Percentiles rank a stretch among this genome's conserved stretches.
Conservation (phyloP, 2,888 invertebrate genomes). For the Dryomyza anilis region DNA sequence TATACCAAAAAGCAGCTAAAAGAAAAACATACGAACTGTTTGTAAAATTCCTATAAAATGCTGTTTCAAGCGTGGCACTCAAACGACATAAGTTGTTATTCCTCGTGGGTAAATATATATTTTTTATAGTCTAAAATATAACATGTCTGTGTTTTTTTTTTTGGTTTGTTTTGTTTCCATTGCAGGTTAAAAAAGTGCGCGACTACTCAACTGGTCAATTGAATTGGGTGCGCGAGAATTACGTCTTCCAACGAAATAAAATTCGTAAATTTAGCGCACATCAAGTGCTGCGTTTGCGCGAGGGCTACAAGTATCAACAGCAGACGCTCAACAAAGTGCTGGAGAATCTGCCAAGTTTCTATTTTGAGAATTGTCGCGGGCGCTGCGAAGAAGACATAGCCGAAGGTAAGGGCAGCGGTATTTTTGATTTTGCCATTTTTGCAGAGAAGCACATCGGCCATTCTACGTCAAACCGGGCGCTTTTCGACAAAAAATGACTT, state of each 20-base stretch:
- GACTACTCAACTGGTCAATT: slow-evolving; percentile 91
- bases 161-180: slow-evolving; percentile 26
- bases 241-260: slow-evolving; percentile 92
- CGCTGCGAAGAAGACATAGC: slow-evolving; percentile 67
- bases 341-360: slow-evolving; percentile 87
- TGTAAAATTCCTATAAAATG: too few relatives aligned
- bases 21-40: too few relatives aligned
- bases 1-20: too few relatives aligned
- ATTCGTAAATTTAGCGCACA: slow-evolving; percentile 94
- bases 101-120: too few relatives aligned
- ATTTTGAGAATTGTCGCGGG: slow-evolving; percentile 91
- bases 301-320: slow-evolving; percentile 95
- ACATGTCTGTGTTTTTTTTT: too few relatives aligned
- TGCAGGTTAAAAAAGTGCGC: slow-evolving; percentile 84
- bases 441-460: too few relatives aligned
- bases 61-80: too few relatives aligned
- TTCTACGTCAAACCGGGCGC: too few relatives aligned
- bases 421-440: neutral
- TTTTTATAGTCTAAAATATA: too few relatives aligned
- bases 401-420: slow-evolving; percentile 48
- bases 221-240: slow-evolving; percentile 93
- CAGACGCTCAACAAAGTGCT: slow-evolving; percentile 92
- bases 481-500: too few relatives aligned
- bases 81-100: too few relatives aligned
- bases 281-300: slow-evolving; percentile 84